Conservation (phyloP, 2,797 vertebrate genomes). For the Tenualosa thibaudeaui region DNA sequence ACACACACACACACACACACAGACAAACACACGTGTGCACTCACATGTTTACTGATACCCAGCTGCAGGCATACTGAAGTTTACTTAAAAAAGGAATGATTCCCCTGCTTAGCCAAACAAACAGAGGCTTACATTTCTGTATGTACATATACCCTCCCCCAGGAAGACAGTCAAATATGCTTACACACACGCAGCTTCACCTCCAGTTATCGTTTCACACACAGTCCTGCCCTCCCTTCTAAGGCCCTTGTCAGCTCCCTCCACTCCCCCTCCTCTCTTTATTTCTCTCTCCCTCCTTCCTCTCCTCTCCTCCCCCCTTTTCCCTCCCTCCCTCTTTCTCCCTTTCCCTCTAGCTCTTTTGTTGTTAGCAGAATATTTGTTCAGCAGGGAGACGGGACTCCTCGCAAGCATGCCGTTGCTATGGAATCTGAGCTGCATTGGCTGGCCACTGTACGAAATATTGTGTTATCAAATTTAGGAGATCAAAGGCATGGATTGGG, state of each 20-base stretch:
- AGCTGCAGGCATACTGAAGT: conserved; percentile 17
- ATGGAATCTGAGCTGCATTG: neutral
- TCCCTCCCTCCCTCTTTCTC: neutral
- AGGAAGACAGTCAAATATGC: conserved; percentile 17
- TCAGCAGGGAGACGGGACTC: neutral
- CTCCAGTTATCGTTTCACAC: neutral
- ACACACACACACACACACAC: neutral
- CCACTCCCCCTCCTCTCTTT: neutral
- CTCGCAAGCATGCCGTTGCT: neutral
- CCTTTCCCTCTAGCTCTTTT: neutral
- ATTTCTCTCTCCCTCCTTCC: neutral
- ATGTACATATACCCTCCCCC: conserved; percentile 17
- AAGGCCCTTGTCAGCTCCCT: neutral
- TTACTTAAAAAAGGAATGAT: conserved; percentile 1
- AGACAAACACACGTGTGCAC: neutral
- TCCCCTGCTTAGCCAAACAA: conserved; percentile 1
- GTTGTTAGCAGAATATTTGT: conserved; percentile 15
- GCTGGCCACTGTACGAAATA: conserved; percentile 1
- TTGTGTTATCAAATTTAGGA: conserved; percentile 13
- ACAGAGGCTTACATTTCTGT: neutral
- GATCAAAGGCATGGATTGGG: neutral
- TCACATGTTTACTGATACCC: neutral
- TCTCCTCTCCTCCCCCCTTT: neutral
- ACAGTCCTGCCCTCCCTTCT: conserved; percentile 14
- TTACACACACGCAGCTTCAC: neutral